A percentile compares a stretch with the other conserved stretches of the same genome.
Conservation (phyloP, 2,797 vertebrate genomes). For the Acipenser ruthenus region DNA sequence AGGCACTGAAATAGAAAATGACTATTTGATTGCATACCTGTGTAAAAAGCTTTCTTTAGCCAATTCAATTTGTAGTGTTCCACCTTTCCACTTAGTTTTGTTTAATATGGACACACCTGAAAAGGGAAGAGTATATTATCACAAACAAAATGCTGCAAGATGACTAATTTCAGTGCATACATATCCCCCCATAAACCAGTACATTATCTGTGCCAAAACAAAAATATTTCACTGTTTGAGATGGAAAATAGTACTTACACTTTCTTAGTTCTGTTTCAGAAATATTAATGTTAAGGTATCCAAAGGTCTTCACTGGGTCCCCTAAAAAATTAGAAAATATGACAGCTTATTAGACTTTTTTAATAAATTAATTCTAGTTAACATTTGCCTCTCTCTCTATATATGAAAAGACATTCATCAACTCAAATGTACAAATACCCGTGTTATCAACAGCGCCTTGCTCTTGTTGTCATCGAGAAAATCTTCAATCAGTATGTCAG, state of each 20-base stretch:
- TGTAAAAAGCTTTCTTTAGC: conserved; percentile 92
- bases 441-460: too few species aligned
- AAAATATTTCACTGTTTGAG: not conserved
- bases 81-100: conserved; percentile 91
- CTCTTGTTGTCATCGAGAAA: too few species aligned
- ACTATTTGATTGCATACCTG: conserved; percentile 51
- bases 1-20: too few species aligned
- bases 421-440: too few species aligned
- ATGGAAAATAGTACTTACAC: conserved; percentile 59
- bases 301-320: conserved; percentile 76
- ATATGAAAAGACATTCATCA: too few species aligned
- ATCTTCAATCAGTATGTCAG: too few species aligned
- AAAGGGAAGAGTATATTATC: conserved; percentile 18
- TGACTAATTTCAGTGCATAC: not conserved
- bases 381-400: too few species aligned
- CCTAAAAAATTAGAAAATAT: conserved; percentile 51
- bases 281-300: conserved; percentile 75
- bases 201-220: not conserved
- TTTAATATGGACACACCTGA: conserved; percentile 80
- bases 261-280: conserved; percentile 70
- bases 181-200: not conserved
- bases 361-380: too few species aligned
- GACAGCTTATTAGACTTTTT: not conserved
- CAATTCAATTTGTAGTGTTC: conserved; percentile 79
- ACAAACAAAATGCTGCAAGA: not conserved